Evolutionary conservation across 2,888 invertebrate species (phyloP), one percentile per base, ranked within the genome.

Genomic region (Amblyteles armatorius): DNA sequence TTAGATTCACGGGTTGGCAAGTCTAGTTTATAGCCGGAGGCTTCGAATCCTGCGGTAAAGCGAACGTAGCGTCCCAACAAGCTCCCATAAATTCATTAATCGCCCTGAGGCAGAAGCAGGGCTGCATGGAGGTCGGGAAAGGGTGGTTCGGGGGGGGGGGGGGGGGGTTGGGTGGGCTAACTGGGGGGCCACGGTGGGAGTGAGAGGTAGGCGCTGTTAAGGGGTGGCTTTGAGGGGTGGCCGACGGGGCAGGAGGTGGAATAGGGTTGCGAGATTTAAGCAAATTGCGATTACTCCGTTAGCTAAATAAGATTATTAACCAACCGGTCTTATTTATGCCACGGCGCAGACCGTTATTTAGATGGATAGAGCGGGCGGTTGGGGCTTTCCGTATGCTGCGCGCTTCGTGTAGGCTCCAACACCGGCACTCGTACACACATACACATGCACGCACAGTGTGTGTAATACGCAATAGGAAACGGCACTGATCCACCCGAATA

Each of bases 51-150:
- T 88, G 89, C 87, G 89, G 89, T 90, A 90, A 90, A 90, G 89
- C 89, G 91, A 87, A 89, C 86, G 87, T 87, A 87, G 88, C 88
- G 88, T 89, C 89, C 90, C 90, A 90, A 89, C 90, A 88, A 89
- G 89, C 89, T 87, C 87, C 90, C 91, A 91, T 91, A 92, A 92
- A 92, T 91, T 91, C 91, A 92, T 91, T 91, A 91, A 91, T 92
- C 91, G 91, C 91, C 90, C 88, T 87, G 88, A 89, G 88, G 88
- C 89, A 78, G 85, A 60, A 63, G 78, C 44, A 76, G 84, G 83
- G 83, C 82, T 85, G 79, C 80, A 82, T 72, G 60, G 84, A 88
- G 87, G 82, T 85, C 73, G 86, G 77, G 79, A 65, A 78, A 67
- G 71, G 79, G 84, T 77, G 55, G 85, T 19, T 79, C 63, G 57